Evolutionary conservation across 2,113 vertebrate genomes (phyloP).

Genomic region (Mionectes macconnelli): DNA sequence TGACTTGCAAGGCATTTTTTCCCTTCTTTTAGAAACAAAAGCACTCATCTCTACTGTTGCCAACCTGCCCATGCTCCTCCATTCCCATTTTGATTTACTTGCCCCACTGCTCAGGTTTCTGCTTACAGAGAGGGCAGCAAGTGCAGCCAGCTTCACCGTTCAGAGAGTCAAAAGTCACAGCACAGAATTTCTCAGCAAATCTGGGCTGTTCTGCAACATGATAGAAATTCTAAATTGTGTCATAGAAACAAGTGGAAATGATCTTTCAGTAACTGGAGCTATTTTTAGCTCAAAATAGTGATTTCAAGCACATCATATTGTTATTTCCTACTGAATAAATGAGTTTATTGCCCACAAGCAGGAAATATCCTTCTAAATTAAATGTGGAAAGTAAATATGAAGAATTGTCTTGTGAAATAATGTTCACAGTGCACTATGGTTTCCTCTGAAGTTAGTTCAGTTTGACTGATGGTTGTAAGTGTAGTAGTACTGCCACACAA

Average conservation of each 20-base stretch:
- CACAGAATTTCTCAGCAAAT: slow-evolving; percentile 6
- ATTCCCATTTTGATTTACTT: neutral
- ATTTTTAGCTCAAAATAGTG: neutral
- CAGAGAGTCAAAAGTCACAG: neutral
- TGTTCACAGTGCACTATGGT: neutral
- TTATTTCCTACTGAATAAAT: neutral
- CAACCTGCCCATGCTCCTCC: neutral
- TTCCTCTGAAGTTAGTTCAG: neutral
- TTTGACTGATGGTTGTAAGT: neutral
- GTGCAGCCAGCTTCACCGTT: neutral
- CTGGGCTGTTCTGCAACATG: neutral
- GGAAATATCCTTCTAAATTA: neutral
- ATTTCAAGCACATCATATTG: neutral
- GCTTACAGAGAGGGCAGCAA: neutral
- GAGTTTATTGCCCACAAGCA: neutral
- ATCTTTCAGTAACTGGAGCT: neutral
- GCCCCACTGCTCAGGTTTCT: neutral
- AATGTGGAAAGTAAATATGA: neutral
- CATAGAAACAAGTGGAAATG: neutral
- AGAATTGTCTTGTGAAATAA: neutral
- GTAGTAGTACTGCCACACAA: neutral
- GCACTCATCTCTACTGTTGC: neutral
- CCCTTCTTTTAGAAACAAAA: neutral
- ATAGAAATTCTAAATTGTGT: neutral
- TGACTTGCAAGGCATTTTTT: neutral